These are phyloP conservation scores for Amazona guildingii DNA, from an alignment of 2,113 vertebrate genomes.

Conservation along the genomic window DNA sequence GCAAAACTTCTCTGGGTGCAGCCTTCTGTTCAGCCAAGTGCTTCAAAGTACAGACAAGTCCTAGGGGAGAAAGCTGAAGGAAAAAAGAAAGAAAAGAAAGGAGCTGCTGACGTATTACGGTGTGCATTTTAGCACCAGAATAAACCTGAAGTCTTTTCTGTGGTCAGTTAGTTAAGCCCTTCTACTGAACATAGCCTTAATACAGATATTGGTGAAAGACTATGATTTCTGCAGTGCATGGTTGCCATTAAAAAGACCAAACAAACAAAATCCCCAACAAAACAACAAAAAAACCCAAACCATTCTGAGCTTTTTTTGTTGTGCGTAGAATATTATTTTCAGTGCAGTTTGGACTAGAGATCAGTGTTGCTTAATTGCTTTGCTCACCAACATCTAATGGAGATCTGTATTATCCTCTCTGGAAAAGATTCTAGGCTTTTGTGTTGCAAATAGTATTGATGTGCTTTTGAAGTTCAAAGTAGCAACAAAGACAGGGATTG, in stretches of 20 bases:
- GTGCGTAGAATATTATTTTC: background rate
- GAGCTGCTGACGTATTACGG: background rate
- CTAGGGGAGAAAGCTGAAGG: background rate
- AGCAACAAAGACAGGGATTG: background rate
- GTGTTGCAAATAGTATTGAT: background rate
- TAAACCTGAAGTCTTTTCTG: background rate
- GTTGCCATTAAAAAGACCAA: background rate
- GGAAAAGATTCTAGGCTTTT: background rate
- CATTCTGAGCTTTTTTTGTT: background rate
- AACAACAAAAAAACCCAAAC: background rate
- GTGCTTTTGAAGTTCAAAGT: background rate
- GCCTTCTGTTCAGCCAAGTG: conserved; percentile 13
- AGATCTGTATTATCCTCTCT: background rate
- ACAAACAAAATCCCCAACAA: background rate
- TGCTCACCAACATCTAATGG: background rate
- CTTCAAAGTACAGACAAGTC: conserved; percentile 10
- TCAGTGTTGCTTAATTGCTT: background rate
- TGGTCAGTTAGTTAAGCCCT: background rate
- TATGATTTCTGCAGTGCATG: background rate
- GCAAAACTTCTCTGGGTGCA: background rate
- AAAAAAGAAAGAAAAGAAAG: background rate
- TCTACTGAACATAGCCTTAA: background rate
- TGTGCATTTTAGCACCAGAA: background rate
- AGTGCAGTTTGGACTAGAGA: background rate
- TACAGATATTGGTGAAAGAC: background rate